Evolutionary conservation across 2,113 vertebrate genomes (phyloP).

Genomic region (Phyllostomus hastatus): DNA sequence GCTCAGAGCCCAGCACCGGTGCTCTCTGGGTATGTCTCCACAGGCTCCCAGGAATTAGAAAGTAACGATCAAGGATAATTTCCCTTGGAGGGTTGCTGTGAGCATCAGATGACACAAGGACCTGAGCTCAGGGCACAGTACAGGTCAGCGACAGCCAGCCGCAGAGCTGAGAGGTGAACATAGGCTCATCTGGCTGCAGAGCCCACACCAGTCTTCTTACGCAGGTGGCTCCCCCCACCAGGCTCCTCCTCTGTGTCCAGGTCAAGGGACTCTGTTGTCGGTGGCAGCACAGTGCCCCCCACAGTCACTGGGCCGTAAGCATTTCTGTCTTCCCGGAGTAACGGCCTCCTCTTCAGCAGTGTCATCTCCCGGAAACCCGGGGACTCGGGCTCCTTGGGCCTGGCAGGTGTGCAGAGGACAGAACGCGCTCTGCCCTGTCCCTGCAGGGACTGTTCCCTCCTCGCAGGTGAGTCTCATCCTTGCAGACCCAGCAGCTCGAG

Average conservation of each 20-base stretch:
- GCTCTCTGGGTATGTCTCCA: background rate
- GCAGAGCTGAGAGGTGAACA: background rate
- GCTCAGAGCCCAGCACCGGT: background rate
- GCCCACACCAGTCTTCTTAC: fast-evolving
- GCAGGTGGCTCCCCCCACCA: fast-evolving
- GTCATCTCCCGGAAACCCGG: fast-evolving
- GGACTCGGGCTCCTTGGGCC: background rate
- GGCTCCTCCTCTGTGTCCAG: background rate
- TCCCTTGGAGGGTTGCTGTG: background rate
- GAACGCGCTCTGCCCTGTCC: background rate
- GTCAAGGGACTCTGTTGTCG: background rate
- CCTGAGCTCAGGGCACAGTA: too few species aligned
- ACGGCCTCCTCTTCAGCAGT: too few species aligned
- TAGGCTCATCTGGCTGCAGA: background rate
- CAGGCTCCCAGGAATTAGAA: background rate
- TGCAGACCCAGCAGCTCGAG: background rate
- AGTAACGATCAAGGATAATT: background rate
- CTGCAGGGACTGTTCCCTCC: background rate
- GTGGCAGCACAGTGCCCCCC: background rate
- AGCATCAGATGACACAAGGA: background rate
- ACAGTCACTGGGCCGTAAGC: fast-evolving
- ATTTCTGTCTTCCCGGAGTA: background rate
- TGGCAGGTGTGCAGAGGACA: background rate
- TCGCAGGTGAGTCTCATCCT: background rate
- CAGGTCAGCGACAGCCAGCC: background rate